A percentile compares a stretch with the other conserved stretches of the same genome.
These are phyloP conservation scores for Gnathonemus longibarbis DNA, from an alignment of 2,113 vertebrate species.

Conservation along the genomic window DNA sequence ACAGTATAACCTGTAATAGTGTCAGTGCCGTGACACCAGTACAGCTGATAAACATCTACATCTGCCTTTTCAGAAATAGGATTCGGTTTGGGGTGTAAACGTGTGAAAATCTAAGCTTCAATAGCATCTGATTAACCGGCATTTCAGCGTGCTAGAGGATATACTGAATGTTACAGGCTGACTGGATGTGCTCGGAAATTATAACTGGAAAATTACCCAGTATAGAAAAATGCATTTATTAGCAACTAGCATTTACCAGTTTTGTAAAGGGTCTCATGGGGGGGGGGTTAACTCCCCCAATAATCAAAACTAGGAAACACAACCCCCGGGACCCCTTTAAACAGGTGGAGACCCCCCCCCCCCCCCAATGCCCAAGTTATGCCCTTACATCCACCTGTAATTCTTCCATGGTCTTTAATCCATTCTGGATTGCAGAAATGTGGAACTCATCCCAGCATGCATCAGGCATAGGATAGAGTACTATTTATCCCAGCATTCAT, in stretches of 20 bases:
- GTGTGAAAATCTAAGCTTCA: background rate
- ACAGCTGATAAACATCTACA: background rate
- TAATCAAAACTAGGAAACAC: no score
- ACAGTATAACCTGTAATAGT: background rate
- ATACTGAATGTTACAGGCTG: background rate
- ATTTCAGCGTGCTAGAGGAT: background rate
- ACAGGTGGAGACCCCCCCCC: no score
- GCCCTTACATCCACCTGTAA: background rate
- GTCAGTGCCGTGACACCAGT: background rate
- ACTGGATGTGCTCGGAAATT: background rate
- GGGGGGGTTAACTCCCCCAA: no score
- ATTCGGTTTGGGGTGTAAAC: background rate
- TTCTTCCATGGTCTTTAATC: background rate
- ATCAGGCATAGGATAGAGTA: no score
- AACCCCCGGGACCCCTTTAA: no score
- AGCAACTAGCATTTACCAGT: background rate
- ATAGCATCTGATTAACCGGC: background rate
- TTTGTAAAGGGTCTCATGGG: background rate
- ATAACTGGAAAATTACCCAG: background rate
- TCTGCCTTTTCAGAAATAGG: background rate
- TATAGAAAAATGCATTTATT: background rate
- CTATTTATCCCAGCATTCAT: no score
- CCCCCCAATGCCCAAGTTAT: background rate
- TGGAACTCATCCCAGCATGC: background rate
- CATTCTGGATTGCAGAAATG: background rate